Evolutionary conservation across 2,113 vertebrate genomes (phyloP).

Genomic region (Copsychus sechellarum): DNA sequence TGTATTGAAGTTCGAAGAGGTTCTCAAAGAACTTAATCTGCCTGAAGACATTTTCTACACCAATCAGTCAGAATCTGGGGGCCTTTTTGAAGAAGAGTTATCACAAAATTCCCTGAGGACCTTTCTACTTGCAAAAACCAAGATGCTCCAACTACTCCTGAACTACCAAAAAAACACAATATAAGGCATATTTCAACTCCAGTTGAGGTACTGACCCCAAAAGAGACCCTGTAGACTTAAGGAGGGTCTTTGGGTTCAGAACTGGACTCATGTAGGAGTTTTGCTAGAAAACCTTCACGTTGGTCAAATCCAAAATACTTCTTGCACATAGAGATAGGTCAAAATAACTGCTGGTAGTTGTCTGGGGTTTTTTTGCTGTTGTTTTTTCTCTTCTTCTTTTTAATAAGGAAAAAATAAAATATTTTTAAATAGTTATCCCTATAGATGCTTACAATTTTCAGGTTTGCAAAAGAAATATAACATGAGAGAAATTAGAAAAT

Average conservation of each 20-base stretch:
- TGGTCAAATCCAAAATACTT: background rate
- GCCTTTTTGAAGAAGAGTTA: background rate
- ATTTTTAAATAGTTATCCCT: background rate
- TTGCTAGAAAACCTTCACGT: background rate
- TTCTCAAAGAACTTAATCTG: background rate
- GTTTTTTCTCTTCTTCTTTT: background rate
- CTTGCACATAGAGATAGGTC: background rate
- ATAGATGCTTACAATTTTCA: background rate
- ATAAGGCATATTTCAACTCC: background rate
- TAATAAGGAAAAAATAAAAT: background rate
- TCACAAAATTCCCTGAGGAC: background rate
- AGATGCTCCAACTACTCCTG: background rate
- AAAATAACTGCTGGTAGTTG: background rate
- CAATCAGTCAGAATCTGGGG: background rate
- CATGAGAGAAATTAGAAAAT: background rate
- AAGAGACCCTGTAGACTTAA: background rate
- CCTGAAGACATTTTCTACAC: background rate
- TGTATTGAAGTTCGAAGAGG: background rate
- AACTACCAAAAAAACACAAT: background rate
- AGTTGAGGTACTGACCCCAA: background rate
- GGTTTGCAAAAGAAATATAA: background rate
- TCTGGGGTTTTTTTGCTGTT: fast-evolving
- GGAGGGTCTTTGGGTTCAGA: background rate
- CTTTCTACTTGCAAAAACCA: background rate
- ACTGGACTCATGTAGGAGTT: background rate